Conservation (phyloP, 2,113 vertebrate genomes). For the Psammodynastes pulverulentus region DNA sequence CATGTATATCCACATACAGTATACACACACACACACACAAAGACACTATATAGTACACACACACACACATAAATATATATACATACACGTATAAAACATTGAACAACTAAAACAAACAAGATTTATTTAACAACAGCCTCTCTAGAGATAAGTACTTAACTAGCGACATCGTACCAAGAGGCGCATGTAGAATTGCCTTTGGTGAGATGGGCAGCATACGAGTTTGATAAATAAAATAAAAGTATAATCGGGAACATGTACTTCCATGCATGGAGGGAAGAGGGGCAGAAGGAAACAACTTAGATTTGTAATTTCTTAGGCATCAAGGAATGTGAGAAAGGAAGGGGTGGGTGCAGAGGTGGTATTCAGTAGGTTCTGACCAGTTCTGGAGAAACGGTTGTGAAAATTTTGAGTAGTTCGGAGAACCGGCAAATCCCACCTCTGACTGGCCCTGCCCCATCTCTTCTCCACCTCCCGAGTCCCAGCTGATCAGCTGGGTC, state of each 20-base stretch:
- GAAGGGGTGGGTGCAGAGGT: too few species aligned
- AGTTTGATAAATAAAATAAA: not conserved
- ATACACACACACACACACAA: too few species aligned
- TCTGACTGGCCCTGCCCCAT: too few species aligned
- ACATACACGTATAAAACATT: not conserved
- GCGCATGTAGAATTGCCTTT: not conserved
- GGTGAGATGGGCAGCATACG: not conserved
- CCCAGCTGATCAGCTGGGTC: too few species aligned
- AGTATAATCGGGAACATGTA: not conserved
- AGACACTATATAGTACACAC: too few species aligned
- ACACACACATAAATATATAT: too few species aligned
- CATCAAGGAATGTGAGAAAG: not conserved
- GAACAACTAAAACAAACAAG: not conserved
- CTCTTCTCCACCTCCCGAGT: too few species aligned
- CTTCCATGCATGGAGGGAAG: not conserved
- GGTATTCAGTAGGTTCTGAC: too few species aligned
- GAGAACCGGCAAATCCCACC: too few species aligned
- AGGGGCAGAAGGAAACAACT: not conserved
- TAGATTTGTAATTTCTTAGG: not conserved
- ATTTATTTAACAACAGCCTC: not conserved
- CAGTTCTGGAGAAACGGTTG: too few species aligned
- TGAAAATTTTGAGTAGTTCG: too few species aligned
- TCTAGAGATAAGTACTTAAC: not conserved
- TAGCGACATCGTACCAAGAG: not conserved
- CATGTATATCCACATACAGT: too few species aligned